Evolutionary conservation across 1,140 invertebrate genomes (phyloP), one percentile per base, ranked within the genome.

Genomic region (Ceratosolen fusciceps): DNA sequence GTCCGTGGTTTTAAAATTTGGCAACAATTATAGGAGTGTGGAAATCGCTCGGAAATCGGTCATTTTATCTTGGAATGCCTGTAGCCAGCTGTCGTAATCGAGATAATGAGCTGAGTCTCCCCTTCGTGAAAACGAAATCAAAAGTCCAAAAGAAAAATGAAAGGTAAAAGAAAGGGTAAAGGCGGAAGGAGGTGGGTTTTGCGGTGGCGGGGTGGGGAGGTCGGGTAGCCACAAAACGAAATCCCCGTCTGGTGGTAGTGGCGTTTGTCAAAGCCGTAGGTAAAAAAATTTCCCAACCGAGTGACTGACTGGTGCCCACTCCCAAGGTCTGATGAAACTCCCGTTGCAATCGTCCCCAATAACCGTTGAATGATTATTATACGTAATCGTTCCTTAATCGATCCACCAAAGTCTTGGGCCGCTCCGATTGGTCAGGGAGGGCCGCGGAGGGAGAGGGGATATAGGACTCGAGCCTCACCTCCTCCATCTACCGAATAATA

Each of bases 321-420:
- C n/a, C n/a, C n/a, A n/a, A n/a, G 76, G 74, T 70, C 83, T 85
- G 82, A 84, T 82, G 85, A 84, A 86, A 86, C 80, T 62, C 60
- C 29, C 24, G 26, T 19, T 29, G 52, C 49, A 77, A 29, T 24
- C 29, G 79, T 58, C 79, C 82, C 77, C 82, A 72, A 47, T n/a
- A 83, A 77, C 70, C 49, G 21, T 77, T 79, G 73, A 85, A 84
- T n/a, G n/a, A n/a, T 86, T 84, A 85, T 84, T 84, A 84, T 82
- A 77, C 77, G 79, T 83, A 82, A 84, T 84, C 80, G 26, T 52
- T 62, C 70, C 65, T 77, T 77, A 81, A 79, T 80, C 71, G 54
- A 24, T 68, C 10, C 24, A 47, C 58, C 3, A 37, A 65, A 37
- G 56, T 67, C 49, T 39, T 65, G 31, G 0, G 14, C 52, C 16